Conservation (phyloP, 35 echinoderm and acorn worm genomes). For the Nesometra sesokonis region DNA sequence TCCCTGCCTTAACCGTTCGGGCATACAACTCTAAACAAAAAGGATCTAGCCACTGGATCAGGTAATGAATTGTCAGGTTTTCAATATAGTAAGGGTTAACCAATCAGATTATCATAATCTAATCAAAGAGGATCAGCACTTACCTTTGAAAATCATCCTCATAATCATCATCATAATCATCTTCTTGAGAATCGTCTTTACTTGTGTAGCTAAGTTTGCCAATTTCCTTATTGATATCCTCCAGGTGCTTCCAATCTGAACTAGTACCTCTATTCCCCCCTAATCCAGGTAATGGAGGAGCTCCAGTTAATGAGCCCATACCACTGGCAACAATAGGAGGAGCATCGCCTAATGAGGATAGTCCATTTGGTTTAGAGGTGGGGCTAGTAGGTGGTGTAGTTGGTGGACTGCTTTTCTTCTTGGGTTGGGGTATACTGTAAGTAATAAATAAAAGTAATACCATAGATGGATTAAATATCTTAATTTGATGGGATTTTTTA, state of each 20-base stretch:
- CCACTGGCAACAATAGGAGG: constrained; percentile 63
- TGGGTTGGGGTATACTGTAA: constrained; percentile 1
- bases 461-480: neutral
- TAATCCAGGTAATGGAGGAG: constrained; percentile 48
- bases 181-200: constrained; percentile 14
- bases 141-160: constrained; percentile 98
- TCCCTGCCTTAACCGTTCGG: too few relatives aligned
- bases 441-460: neutral
- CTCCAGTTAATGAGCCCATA: constrained; percentile 54
- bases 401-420: constrained; percentile 23
- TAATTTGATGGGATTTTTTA: neutral
- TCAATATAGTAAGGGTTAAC: neutral
- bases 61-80: neutral
- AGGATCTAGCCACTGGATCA: too few relatives aligned
- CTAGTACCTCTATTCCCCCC: constrained; percentile 44
- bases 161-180: constrained; percentile 52
- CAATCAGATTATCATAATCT: neutral
- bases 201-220: neutral
- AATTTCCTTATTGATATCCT: neutral
- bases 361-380: constrained; percentile 34
- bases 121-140: neutral
- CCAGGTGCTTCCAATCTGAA: neutral
- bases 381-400: constrained; percentile 61
- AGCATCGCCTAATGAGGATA: constrained; percentile 57
- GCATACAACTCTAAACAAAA: too few relatives aligned